Evolutionary conservation across 2,888 invertebrate species (phyloP), one percentile per base, ranked within the genome.

Genomic region (Bruchidius siliquastri): DNA sequence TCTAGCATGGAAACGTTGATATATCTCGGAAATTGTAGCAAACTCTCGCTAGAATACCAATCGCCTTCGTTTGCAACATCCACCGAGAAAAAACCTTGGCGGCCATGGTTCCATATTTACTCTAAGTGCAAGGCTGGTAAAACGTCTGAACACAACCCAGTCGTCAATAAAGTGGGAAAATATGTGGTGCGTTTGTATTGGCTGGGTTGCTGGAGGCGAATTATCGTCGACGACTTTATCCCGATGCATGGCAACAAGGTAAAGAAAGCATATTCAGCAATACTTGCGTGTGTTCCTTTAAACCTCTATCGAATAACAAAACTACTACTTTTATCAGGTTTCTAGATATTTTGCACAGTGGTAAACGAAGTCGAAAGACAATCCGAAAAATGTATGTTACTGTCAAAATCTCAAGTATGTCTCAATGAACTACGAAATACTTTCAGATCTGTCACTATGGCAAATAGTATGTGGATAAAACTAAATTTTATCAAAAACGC

Each of bases 81-180:
- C 70, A 83, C 83, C 0, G 80, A 74, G 0, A 77, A 73, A 21
- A 26, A 71, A 0, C 72, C 77, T 8, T 88, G 88, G 88, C 83
- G 83, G 71, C 88, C 88, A 0, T 88, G 88, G 88, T 83, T 86
- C 80, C 86, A 88, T 72, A 82, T 88, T 70, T 88, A 88, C 75
- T 86, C 88, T 0, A 80, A 84, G 76, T 85, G 86, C 75, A 87
- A 86, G 76, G 85, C 85, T 69, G 77, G 75, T 20, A 86, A 85
- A 76, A 85, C 82, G 3, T 77, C 80, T n/a, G 72, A 76, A 13
- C 87, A 87, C 78, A 80, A 77, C 67, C 87, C 32, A 22, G 69
- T 71, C 72, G 66, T 70, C 78, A 68, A 66, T 22, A 21, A 21
- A 21, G 18, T 73, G 88, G 89, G 89, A 21, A 88, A 88, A 80